Percentiles rank a stretch among this genome's conserved stretches.
Conservation (phyloP, 2,888 invertebrate genomes). For the Psylliodes chrysocephalus region DNA sequence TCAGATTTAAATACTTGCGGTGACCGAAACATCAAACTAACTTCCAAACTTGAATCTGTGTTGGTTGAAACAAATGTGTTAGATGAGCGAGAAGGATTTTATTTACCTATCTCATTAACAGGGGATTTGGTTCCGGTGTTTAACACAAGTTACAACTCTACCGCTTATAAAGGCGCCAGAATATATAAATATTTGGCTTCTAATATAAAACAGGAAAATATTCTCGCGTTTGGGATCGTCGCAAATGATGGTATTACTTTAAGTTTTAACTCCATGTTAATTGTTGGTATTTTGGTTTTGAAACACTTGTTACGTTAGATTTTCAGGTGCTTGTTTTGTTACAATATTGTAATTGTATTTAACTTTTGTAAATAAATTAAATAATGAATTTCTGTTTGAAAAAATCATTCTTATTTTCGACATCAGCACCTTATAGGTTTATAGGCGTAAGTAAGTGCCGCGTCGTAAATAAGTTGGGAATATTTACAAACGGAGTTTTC, state of each 20-base stretch:
- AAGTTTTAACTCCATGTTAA: neutral
- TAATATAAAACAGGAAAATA: slow-evolving; percentile 32
- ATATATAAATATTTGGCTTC: slow-evolving; percentile 10
- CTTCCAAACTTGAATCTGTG: slow-evolving; percentile 44
- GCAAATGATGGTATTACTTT: slow-evolving; percentile 22
- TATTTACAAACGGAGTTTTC: too few species aligned
- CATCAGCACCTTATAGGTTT: too few species aligned
- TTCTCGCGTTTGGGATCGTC: slow-evolving; percentile 45
- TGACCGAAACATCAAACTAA: slow-evolving; percentile 34
- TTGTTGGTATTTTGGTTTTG: neutral
- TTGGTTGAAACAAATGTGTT: slow-evolving; percentile 38
- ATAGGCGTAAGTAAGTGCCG: too few species aligned
- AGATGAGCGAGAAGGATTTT: slow-evolving; percentile 36
- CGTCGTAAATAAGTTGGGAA: too few species aligned
- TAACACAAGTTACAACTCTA: slow-evolving; percentile 41
- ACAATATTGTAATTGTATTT: too few species aligned
- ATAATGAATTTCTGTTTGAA: too few species aligned
- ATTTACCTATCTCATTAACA: slow-evolving; percentile 46
- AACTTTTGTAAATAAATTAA: too few species aligned
- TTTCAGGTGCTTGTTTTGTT: too few species aligned
- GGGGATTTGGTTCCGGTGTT: slow-evolving; percentile 43
- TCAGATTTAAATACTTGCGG: slow-evolving; percentile 46
- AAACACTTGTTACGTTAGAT: too few species aligned
- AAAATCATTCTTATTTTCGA: too few species aligned
- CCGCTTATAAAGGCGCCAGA: slow-evolving; percentile 21